phyloP scores from a whole-genome alignment of 2,797 vertebrate genomes.

The Megalops cyprinoides region DNA sequence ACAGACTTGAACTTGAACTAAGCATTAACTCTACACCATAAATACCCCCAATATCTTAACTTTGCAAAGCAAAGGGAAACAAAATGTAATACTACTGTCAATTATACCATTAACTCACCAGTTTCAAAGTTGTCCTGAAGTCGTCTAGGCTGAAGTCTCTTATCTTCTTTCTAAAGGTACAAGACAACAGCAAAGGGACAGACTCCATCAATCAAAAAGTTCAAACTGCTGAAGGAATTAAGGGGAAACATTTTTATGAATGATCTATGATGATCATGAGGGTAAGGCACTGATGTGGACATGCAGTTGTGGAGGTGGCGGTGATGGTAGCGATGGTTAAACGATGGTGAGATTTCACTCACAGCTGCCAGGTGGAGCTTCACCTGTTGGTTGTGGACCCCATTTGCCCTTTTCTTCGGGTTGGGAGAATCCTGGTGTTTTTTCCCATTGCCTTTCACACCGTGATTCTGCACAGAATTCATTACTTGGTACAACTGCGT shows the following conservation, averaged over 20 bases:
- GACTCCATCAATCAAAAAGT: not conserved
- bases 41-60: no score
- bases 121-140: slow-evolving; percentile 90
- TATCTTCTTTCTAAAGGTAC: slow-evolving; percentile 86
- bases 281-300: not conserved
- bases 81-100: not conserved
- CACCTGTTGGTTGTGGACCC: slow-evolving; percentile 71
- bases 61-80: not conserved
- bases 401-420: slow-evolving; percentile 82
- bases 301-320: no score
- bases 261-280: not conserved
- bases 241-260: not conserved
- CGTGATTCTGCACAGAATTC: slow-evolving; percentile 69
- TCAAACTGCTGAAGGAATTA: not conserved
- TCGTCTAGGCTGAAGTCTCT: slow-evolving; percentile 83
- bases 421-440: slow-evolving; percentile 82
- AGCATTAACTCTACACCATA: no score
- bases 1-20: no score
- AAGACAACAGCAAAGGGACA: slow-evolving; percentile 18
- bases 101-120: slow-evolving; percentile 70
- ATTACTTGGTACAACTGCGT: not conserved
- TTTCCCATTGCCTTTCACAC: slow-evolving; percentile 79
- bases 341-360: slow-evolving; percentile 11
- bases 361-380: slow-evolving; percentile 48
- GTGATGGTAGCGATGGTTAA: no score